Percentiles rank a stretch among this genome's conserved stretches.
Evolutionary conservation across 2,113 vertebrate genomes (phyloP).

Genomic region (Prietella phreatophila): DNA sequence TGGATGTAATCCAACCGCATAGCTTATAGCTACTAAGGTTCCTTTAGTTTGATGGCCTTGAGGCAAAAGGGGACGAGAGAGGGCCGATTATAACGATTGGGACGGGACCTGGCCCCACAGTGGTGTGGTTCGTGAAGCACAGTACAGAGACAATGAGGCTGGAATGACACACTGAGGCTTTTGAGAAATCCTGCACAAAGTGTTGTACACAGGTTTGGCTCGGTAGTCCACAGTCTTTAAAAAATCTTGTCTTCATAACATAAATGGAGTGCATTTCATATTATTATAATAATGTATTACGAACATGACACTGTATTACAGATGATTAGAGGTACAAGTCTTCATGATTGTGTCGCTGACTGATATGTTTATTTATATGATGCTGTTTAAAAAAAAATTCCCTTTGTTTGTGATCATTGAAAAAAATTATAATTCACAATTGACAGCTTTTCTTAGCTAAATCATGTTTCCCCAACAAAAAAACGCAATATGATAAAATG

Average conservation of each 20-base stretch:
- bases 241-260: slow-evolving; percentile 22
- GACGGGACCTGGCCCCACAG: slow-evolving; percentile 71
- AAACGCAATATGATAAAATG: not conserved
- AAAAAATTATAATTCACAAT: not conserved
- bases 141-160: slow-evolving; percentile 71
- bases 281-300: slow-evolving; percentile 18
- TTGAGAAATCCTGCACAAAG: slow-evolving; percentile 14
- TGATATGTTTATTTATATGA: slow-evolving; percentile 41
- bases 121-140: slow-evolving; percentile 76
- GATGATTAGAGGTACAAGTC: slow-evolving; percentile 32
- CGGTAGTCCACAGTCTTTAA: slow-evolving; percentile 17
- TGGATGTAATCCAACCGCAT: slow-evolving; percentile 14
- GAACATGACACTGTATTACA: slow-evolving; percentile 18
- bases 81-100: slow-evolving; percentile 37
- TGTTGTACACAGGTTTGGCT: slow-evolving; percentile 9
- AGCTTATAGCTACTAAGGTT: slow-evolving; percentile 6
- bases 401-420: not conserved
- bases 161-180: slow-evolving; percentile 39
- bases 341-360: slow-evolving; percentile 27
- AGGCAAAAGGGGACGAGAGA: slow-evolving; percentile 27
- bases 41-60: slow-evolving; percentile 13
- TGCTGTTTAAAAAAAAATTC: not conserved
- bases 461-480: not conserved
- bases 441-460: not conserved
- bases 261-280: slow-evolving; percentile 30